Conservation (phyloP, 2,113 vertebrate genomes). For the Propithecus coquereli region DNA sequence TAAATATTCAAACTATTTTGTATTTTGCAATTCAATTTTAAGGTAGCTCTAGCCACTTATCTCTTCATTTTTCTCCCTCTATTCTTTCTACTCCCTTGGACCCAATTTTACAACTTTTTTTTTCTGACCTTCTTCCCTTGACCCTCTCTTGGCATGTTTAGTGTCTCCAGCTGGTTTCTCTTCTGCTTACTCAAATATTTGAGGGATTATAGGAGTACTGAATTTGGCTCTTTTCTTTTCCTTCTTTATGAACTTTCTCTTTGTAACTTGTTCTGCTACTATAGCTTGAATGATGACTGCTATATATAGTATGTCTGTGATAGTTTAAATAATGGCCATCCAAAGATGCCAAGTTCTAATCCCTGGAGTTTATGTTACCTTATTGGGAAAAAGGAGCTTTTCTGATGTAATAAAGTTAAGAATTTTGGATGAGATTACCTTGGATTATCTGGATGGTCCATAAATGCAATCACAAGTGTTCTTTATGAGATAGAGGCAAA, state of each 20-base stretch:
- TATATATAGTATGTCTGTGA: background rate
- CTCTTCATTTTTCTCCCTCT: background rate
- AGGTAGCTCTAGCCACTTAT: background rate
- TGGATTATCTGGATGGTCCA: background rate
- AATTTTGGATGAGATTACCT: background rate
- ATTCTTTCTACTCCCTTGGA: background rate
- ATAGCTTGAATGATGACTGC: background rate
- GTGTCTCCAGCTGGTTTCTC: background rate
- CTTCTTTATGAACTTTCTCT: background rate
- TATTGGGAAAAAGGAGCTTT: background rate
- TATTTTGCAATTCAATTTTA: background rate
- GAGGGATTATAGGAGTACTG: rapidly evolving
- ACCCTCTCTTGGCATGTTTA: background rate
- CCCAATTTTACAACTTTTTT: background rate
- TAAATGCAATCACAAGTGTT: background rate
- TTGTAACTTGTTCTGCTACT: background rate
- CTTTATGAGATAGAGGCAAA: background rate
- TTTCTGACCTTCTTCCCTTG: background rate
- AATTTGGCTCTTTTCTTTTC: background rate
- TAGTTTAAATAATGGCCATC: background rate
- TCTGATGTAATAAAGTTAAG: background rate
- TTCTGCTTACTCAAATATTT: background rate
- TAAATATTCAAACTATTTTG: background rate
- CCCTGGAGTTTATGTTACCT: background rate
- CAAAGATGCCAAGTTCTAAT: background rate